A percentile compares a stretch with the other conserved stretches of the same genome.
Conservation (phyloP, 1,140 invertebrate genomes). For the Apis mellifera region DNA sequence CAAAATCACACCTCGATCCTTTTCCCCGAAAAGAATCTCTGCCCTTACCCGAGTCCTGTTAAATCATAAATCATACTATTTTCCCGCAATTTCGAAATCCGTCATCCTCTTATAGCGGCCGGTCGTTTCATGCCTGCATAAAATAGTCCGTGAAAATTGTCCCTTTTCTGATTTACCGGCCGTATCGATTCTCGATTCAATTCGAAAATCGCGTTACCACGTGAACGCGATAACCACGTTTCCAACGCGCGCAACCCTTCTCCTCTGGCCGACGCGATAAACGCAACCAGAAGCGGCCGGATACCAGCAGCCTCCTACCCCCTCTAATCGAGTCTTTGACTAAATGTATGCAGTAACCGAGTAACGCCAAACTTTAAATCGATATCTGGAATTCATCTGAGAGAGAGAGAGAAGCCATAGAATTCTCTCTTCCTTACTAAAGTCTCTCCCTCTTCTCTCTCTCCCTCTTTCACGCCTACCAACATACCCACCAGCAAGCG, state of each 20-base stretch:
- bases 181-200: constrained; percentile 52
- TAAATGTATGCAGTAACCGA: constrained; percentile 50
- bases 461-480: constrained; percentile 21
- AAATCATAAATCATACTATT: too few relatives aligned
- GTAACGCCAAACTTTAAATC: constrained; percentile 63
- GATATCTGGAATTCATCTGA: constrained; percentile 60
- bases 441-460: too few relatives aligned
- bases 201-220: constrained; percentile 54
- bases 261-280: constrained; percentile 34
- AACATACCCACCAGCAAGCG: constrained; percentile 46
- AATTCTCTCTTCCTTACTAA: too few relatives aligned
- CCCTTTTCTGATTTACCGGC: constrained; percentile 41
- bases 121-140: constrained; percentile 29
- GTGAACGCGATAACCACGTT: constrained; percentile 42
- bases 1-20: too few relatives aligned
- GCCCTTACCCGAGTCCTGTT: too few relatives aligned
- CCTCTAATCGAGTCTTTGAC: constrained; percentile 50
- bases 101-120: constrained; percentile 36
- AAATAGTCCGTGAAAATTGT: constrained; percentile 51
- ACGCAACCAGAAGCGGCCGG: background rate
- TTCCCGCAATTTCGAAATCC: constrained; percentile 4
- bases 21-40: too few relatives aligned
- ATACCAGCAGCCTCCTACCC: too few relatives aligned
- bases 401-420: background rate
- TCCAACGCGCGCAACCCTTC: constrained; percentile 9